Evolutionary conservation across 2,888 invertebrate genomes (phyloP).

Genomic region (Cantharis rufa): DNA sequence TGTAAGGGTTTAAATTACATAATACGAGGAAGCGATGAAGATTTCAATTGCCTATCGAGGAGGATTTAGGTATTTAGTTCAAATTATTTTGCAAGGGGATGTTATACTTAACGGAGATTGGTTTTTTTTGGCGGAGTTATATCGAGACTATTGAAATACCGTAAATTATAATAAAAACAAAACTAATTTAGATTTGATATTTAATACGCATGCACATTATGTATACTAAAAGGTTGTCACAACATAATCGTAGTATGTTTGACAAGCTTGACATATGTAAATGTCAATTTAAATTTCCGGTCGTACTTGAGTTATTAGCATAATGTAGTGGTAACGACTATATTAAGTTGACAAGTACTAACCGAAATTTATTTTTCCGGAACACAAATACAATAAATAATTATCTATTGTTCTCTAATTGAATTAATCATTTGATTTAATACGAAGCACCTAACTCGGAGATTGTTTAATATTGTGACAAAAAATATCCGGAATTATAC

Average conservation of each 20-base stretch:
- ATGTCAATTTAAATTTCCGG: conserved; percentile 38
- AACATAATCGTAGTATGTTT: conserved; percentile 36
- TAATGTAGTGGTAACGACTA: conserved; percentile 3
- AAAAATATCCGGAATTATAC: neutral
- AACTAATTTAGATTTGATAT: neutral
- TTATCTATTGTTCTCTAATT: neutral
- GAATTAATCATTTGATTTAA: neutral
- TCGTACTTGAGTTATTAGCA: conserved; percentile 8
- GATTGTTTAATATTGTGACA: neutral
- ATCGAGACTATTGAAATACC: neutral
- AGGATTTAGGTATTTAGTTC: neutral
- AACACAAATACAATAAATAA: neutral
- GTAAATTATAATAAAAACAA: neutral
- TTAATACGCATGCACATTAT: conserved; percentile 7
- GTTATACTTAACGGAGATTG: neutral
- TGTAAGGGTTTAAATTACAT: conserved; percentile 7
- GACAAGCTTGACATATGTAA: conserved; percentile 39
- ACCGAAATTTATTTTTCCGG: neutral
- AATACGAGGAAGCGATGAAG: neutral
- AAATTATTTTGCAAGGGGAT: neutral
- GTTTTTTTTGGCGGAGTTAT: neutral
- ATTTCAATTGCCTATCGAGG: conserved; percentile 3
- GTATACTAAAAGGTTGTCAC: conserved; percentile 32
- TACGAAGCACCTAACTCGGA: neutral
- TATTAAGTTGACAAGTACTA: conserved; percentile 2